These are phyloP conservation scores for Spondyliosoma cantharus DNA, from an alignment of 2,797 vertebrate species.

Conservation along the genomic window DNA sequence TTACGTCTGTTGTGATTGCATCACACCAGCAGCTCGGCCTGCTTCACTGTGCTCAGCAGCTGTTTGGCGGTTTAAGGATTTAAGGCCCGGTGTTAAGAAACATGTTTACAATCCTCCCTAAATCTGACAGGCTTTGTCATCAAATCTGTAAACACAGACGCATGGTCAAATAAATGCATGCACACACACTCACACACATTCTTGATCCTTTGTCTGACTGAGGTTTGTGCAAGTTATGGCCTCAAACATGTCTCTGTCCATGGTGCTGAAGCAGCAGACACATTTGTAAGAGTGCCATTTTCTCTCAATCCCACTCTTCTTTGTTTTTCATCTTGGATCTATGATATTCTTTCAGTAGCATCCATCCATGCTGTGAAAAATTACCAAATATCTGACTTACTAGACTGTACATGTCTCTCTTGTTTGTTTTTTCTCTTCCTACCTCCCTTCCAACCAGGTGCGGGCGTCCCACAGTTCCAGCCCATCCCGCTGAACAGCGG, in stretches of 20 bases:
- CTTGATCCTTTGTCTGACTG: too few relatives aligned
- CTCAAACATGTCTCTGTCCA: not conserved
- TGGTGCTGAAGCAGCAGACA: too few relatives aligned
- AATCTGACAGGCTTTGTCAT: conserved; percentile 79
- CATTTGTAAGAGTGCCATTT: too few relatives aligned
- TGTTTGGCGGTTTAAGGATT: conserved; percentile 79
- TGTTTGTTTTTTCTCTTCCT: not conserved
- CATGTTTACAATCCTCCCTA: conserved; percentile 77
- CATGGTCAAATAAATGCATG: conserved; percentile 52
- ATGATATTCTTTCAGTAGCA: too few relatives aligned
- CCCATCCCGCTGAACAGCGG: conserved; percentile 92
- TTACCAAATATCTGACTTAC: too few relatives aligned
- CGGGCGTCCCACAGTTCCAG: conserved; percentile 97
- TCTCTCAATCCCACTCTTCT: too few relatives aligned
- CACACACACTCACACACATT: conserved; percentile 22
- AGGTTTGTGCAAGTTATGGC: too few relatives aligned
- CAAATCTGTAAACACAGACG: conserved; percentile 74
- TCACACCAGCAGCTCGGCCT: conserved; percentile 62
- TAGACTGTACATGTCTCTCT: not conserved
- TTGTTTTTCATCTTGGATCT: too few relatives aligned
- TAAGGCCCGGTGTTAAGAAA: conserved; percentile 76
- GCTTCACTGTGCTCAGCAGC: conserved; percentile 68
- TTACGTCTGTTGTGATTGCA: conserved; percentile 76
- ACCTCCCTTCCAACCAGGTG: conserved; percentile 80
- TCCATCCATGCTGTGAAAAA: too few relatives aligned